Base-by-base conservation (phyloP, 1,140 invertebrate genomes). In the Drosophila pallidifrons region DNA sequence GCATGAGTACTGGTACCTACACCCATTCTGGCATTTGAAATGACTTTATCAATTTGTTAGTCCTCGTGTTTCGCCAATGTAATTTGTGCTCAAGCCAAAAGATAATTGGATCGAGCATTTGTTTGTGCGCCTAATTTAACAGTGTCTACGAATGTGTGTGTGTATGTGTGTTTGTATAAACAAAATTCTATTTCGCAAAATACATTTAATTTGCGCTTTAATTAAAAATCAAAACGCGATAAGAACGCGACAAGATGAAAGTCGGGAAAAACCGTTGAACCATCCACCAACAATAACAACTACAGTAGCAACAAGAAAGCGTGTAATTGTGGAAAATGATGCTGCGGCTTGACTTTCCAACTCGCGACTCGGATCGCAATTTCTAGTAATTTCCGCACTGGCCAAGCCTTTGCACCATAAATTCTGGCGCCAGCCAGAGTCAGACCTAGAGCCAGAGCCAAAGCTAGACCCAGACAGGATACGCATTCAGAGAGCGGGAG, bases 181-280 rank as follows among this genome's bases (percentile, higher is more conserved):
- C 76, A 79, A 65, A 52, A 87, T 77, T 82, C 69, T 68, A 82
- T 79, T 88, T 88, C 60, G 73, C 60, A 65, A 86, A 82, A 80
- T 74, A 70, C 52, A 75, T 75, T 75, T 59, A 52, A 77, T 85
- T 87, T 77, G 75, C 38, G 77, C 83, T 88, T 88, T 87, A 87
- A 87, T 87, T 87, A 88, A 87, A 87, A 87, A 87, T 87, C 82
- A 87, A 87, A 87, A 83, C 65, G 73, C 77, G 82, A 87, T 87
- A 87, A 87, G 82, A 69, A 72, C 63, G 69, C 66, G 65, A 69
- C 74, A 67, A 79, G 73, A 76, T 76, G 73, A 79, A 76, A 79
- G 67, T 73, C 5, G 35, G 51, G 52, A 60, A 25, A 74, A 43
- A 70, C 11, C 51, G 43, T 57, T 64, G 30, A 68, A 75, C n/a